A percentile compares a stretch with the other conserved stretches of the same genome.
Evolutionary conservation across 2,113 vertebrate genomes (phyloP).

Genomic region (Microcebus murinus): DNA sequence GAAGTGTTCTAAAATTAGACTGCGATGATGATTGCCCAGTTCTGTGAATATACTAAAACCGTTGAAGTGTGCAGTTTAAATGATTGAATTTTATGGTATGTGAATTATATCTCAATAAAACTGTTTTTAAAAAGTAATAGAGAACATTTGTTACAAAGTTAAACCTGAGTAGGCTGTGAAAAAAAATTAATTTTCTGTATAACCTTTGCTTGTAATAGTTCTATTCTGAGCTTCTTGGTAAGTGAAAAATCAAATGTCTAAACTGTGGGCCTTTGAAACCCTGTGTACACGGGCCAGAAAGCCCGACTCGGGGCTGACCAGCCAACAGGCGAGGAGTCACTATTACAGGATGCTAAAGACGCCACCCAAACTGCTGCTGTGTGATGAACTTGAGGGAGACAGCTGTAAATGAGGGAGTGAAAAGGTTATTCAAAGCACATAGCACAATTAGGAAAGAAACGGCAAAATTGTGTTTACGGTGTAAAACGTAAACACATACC

Average conservation of each 20-base stretch:
- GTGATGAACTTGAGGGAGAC: neutral
- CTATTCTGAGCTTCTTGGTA: neutral
- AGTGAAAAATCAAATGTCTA: neutral
- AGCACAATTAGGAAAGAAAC: neutral
- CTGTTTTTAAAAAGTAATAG: neutral
- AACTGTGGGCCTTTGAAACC: neutral
- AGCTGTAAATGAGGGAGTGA: neutral
- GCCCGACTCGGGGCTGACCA: neutral
- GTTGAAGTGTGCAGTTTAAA: neutral
- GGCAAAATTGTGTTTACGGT: neutral
- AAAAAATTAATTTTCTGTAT: neutral
- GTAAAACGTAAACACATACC: neutral
- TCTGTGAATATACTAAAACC: neutral
- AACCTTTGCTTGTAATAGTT: neutral
- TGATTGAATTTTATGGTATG: neutral
- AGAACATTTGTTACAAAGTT: neutral
- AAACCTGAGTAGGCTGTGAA: neutral
- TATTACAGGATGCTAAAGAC: neutral
- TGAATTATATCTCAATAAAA: neutral
- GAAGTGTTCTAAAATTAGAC: conserved; percentile 28
- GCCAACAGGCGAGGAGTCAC: neutral
- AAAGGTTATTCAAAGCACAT: neutral
- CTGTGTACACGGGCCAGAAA: neutral
- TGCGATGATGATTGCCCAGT: neutral
- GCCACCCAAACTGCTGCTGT: neutral